Evolutionary conservation across 2,888 invertebrate species (phyloP).

Genomic region (Erpobdella octoculata): DNA sequence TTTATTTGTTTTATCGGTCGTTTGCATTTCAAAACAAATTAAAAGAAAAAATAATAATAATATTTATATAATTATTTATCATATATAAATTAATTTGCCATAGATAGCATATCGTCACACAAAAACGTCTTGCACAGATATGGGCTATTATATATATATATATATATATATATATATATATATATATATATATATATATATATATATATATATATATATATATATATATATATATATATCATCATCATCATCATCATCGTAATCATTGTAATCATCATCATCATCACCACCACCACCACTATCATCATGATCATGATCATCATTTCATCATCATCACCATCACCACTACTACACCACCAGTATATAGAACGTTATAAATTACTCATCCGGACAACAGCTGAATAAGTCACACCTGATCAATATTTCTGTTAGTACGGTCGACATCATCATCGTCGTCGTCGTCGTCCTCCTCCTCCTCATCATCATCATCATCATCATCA

Average conservation of each 20-base stretch:
- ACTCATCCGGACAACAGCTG: no score
- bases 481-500: background rate
- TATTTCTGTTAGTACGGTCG: slow-evolving; percentile 2
- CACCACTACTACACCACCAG: background rate
- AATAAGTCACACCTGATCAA: no score
- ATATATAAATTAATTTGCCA: no score
- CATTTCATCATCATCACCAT: background rate
- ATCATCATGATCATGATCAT: background rate
- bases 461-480: slow-evolving; percentile 15
- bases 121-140: background rate
- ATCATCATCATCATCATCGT: background rate
- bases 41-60: background rate
- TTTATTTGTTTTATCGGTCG: background rate
- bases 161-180: slow-evolving; percentile 4
- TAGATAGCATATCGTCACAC: no score
- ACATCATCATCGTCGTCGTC: background rate
- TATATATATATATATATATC: background rate
- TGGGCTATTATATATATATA: background rate
- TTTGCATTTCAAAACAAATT: background rate
- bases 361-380: no score
- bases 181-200: background rate
- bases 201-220: background rate
- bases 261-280: background rate
- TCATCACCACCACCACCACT: background rate
- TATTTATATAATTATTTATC: no score